Percentiles rank a stretch among this genome's conserved stretches.
phyloP scores from a whole-genome alignment of 2,888 invertebrate species.

The Coenonympha arcania region DNA sequence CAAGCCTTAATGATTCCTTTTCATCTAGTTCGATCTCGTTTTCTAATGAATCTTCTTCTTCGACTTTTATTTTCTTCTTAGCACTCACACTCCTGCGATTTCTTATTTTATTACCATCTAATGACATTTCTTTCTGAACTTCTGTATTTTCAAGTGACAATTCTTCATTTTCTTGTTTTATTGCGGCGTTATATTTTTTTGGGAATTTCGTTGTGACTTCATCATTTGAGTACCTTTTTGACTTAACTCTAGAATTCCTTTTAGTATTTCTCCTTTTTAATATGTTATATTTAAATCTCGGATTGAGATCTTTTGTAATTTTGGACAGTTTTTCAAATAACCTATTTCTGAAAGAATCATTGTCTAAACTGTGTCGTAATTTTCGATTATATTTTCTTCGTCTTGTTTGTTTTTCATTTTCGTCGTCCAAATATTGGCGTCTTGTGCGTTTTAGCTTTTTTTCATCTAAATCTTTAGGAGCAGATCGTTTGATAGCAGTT shows the following conservation, averaged over 20 bases:
- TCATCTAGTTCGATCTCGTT: constrained; percentile 42
- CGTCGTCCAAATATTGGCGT: constrained; percentile 34
- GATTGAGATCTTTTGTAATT: constrained; percentile 12
- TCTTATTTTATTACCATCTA: constrained; percentile 27
- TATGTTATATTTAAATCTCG: constrained; percentile 12
- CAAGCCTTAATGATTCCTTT: constrained; percentile 38
- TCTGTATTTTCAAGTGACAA: constrained; percentile 13
- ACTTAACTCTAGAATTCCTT: constrained; percentile 16
- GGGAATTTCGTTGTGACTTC: not conserved
- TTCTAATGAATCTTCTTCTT: constrained; percentile 32
- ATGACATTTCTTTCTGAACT: constrained; percentile 15
- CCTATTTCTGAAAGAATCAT: constrained; percentile 7
- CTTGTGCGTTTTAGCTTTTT: constrained; percentile 29
- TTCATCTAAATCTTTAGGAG: not conserved
- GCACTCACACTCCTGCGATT: constrained; percentile 28
- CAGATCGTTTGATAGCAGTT: not conserved
- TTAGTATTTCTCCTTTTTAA: constrained; percentile 10
- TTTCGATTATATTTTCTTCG: constrained; percentile 26
- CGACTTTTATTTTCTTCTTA: constrained; percentile 24
- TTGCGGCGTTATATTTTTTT: not conserved
- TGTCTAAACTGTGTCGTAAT: constrained; percentile 24
- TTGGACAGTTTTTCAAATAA: constrained; percentile 9
- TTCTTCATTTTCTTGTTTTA: constrained; percentile 2
- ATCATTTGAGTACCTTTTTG: constrained; percentile 12
- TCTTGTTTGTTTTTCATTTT: constrained; percentile 20